Base-by-base conservation (phyloP, 2,888 invertebrate genomes). In the Campopleginae sp. region DNA sequence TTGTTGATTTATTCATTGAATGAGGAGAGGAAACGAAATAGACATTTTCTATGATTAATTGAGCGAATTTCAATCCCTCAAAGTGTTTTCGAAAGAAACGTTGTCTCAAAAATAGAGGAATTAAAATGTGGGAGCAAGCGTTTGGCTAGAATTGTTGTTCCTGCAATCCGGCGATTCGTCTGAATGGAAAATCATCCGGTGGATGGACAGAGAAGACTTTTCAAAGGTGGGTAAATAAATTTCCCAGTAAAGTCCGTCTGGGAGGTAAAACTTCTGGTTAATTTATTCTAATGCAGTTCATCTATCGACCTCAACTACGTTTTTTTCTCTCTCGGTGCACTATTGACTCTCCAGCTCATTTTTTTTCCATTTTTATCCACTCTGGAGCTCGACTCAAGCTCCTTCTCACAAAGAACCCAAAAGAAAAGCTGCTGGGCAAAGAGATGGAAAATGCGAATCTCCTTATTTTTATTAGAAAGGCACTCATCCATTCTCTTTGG, bases 31-130 rank as follows among this genome's bases (percentile, higher is more conserved):
- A 2, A 1, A 54, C 12, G 12, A n/a, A n/a, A 0, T 23, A 23
- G 4, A 65, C 19, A 17, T 44, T 17, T 74, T 44, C 48, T 17
- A 51, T 84, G 14, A 66, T 66, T 66, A 71, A 38, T 76, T 72
- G 54, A 65, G 42, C 27, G 42, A 78, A 78, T 77, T 78, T 78
- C 63, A 74, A 74, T 81, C 74, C 61, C 19, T 61, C 33, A 78
- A 70, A 70, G 68, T 74, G 77, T 81, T 51, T 78, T 63, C 54
- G n/a, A 46, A 80, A 63, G 46, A 72, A 38, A 46, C 78, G 46
- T 74, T 42, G 33, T 42, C 74, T 42, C 17, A 19, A 5, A 23
- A 74, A 46, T 31, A 68, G 70, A 61, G 33, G 63, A 38, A 17
- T 33, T 6, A 58, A 27, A 54, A 23, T 17, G 27, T 7, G n/a